Conservation (phyloP, 2,113 vertebrate genomes). For the Etia nguti region DNA sequence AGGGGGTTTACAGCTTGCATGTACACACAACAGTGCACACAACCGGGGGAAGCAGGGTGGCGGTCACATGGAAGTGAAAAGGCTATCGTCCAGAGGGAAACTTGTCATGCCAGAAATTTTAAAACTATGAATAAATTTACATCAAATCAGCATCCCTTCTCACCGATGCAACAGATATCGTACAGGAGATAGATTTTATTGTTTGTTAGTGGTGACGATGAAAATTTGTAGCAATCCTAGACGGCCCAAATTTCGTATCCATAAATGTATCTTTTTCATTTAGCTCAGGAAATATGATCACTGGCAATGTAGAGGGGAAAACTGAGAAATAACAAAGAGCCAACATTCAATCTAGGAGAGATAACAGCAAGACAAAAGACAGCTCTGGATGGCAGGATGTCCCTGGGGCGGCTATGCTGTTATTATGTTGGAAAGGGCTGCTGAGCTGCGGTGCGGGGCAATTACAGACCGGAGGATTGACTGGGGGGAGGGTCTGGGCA, state of each 20-base stretch:
- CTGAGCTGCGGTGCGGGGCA: slow-evolving; percentile 54
- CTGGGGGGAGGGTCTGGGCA: slow-evolving; percentile 54
- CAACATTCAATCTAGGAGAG: slow-evolving; percentile 55
- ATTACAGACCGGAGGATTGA: slow-evolving; percentile 54
- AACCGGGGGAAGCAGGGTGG: not conserved
- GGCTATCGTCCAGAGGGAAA: slow-evolving; percentile 35
- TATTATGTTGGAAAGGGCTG: slow-evolving; percentile 67
- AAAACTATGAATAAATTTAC: slow-evolving; percentile 47
- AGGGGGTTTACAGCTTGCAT: not conserved
- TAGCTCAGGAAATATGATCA: slow-evolving; percentile 42
- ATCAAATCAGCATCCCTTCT: slow-evolving; percentile 26
- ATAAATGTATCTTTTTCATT: slow-evolving; percentile 23
- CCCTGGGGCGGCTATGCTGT: slow-evolving; percentile 57
- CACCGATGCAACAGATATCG: slow-evolving; percentile 5
- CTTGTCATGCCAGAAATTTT: slow-evolving; percentile 24
- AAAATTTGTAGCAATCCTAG: not conserved
- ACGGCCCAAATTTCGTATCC: not conserved
- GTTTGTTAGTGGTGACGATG: not conserved
- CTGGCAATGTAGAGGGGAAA: slow-evolving; percentile 9
- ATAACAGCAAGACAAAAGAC: slow-evolving; percentile 49
- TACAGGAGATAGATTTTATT: not conserved
- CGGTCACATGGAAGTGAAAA: slow-evolving; percentile 12
- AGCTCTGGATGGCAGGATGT: slow-evolving; percentile 55
- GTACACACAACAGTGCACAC: not conserved
- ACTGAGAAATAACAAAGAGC: slow-evolving; percentile 33